phyloP scores from a whole-genome alignment of 2,113 vertebrate species.

The Pituophis catenifer region DNA sequence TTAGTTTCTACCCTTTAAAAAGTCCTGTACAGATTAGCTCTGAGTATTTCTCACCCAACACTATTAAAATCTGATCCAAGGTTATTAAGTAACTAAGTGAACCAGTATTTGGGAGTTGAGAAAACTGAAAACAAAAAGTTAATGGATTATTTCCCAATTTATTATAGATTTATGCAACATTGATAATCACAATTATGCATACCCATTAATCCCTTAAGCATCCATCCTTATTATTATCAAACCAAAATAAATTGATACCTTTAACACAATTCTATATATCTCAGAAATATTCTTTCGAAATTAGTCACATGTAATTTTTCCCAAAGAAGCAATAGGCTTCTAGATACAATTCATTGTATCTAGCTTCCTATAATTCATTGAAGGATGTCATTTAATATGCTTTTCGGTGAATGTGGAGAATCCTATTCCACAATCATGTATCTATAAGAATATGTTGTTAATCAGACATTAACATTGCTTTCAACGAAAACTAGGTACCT shows the following conservation, averaged over 20 bases:
- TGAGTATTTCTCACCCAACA: neutral
- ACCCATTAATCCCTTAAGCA: neutral
- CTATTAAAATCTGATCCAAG: neutral
- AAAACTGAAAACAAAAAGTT: neutral
- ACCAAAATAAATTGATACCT: conserved; percentile 21
- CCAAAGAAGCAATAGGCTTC: no score
- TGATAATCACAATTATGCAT: neutral
- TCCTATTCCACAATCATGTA: neutral
- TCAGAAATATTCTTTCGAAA: neutral
- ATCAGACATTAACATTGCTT: neutral
- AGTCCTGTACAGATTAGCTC: neutral
- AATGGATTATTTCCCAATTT: neutral
- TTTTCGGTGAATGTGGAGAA: neutral
- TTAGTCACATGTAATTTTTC: neutral
- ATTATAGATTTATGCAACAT: neutral
- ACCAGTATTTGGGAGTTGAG: neutral
- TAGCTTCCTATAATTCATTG: neutral
- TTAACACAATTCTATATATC: neutral
- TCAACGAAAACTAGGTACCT: neutral
- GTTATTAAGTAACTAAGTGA: neutral
- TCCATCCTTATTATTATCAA: conserved; percentile 9
- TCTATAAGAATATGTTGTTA: neutral
- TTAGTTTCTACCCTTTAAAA: neutral
- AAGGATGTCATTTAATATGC: neutral
- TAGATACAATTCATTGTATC: no score